Evolutionary conservation across 2,797 vertebrate species (phyloP).

Genomic region (Rhincodon typus): DNA sequence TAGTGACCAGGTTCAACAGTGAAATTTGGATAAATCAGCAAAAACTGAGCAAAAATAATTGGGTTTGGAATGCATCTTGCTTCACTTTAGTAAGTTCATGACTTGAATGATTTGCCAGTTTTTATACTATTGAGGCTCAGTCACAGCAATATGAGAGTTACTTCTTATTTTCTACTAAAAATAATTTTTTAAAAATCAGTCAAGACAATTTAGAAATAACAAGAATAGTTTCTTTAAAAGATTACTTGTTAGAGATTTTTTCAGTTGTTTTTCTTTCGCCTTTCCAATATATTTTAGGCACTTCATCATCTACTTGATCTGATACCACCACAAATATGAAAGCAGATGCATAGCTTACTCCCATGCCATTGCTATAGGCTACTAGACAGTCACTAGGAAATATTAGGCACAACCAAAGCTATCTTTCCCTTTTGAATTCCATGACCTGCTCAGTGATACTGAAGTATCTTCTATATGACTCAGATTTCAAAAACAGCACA

Average conservation of each 20-base stretch:
- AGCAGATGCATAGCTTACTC: not conserved
- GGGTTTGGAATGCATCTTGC: not conserved
- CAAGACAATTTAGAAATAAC: not conserved
- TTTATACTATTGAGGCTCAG: not conserved
- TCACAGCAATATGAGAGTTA: not conserved
- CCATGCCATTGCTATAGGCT: not conserved
- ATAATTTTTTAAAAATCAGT: not conserved
- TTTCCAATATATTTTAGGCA: not conserved
- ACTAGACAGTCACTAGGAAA: not conserved
- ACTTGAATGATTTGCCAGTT: not conserved
- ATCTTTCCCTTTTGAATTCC: not conserved
- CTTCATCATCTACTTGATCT: not conserved
- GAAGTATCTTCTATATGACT: not conserved
- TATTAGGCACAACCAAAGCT: not conserved
- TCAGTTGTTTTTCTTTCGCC: not conserved
- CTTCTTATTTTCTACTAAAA: not conserved
- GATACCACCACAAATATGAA: not conserved
- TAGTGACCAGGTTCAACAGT: not conserved
- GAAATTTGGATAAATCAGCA: not conserved
- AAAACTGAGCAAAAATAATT: not conserved
- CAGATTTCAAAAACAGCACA: not conserved
- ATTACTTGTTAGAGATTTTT: not conserved
- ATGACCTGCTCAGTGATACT: not conserved
- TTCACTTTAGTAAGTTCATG: not conserved
- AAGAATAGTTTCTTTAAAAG: too few species aligned